Percentiles rank a stretch among this genome's conserved stretches.
phyloP scores from a whole-genome alignment of 2,888 invertebrate species.

The Cephalotes varians region DNA sequence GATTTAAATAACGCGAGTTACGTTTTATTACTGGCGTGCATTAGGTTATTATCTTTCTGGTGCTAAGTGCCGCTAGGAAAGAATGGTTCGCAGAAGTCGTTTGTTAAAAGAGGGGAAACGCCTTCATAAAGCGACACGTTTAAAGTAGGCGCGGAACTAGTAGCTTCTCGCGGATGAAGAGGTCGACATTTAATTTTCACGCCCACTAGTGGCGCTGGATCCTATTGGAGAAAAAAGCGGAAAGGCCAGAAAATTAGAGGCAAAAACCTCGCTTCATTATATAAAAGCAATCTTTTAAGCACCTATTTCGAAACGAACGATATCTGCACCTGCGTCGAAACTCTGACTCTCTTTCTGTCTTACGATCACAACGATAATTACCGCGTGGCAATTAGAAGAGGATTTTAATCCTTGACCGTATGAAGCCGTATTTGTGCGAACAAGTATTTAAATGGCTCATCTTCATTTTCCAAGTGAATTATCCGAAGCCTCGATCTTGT shows the following conservation, averaged over 20 bases:
- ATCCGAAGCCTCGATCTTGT: slow-evolving; percentile 38
- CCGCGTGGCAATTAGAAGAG: slow-evolving; percentile 62
- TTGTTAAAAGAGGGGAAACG: slow-evolving; percentile 30
- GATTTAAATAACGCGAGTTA: slow-evolving; percentile 65
- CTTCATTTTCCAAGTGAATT: slow-evolving; percentile 54
- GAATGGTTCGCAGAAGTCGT: slow-evolving; percentile 29
- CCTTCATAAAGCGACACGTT: slow-evolving; percentile 36
- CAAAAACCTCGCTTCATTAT: slow-evolving; percentile 37
- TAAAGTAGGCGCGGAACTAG: slow-evolving; percentile 44
- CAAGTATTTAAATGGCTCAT: slow-evolving; percentile 43
- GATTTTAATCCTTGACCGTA: slow-evolving; percentile 64
- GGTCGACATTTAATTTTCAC: slow-evolving; percentile 54
- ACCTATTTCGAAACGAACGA: slow-evolving; percentile 45
- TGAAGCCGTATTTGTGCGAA: slow-evolving; percentile 46
- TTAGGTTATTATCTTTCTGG: slow-evolving; percentile 69
- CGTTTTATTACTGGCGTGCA: slow-evolving; percentile 53
- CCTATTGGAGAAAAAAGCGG: neutral
- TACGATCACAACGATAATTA: slow-evolving; percentile 63
- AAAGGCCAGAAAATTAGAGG: slow-evolving; percentile 5
- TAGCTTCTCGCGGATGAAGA: slow-evolving; percentile 27
- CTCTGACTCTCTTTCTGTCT: neutral
- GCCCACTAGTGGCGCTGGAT: neutral
- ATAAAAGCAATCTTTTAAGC: slow-evolving; percentile 65
- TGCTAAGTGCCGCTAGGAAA: slow-evolving; percentile 19
- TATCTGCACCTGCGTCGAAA: slow-evolving; percentile 59